Conservation (phyloP, 1,140 invertebrate species). For the Oryzaephilus surinamensis region DNA sequence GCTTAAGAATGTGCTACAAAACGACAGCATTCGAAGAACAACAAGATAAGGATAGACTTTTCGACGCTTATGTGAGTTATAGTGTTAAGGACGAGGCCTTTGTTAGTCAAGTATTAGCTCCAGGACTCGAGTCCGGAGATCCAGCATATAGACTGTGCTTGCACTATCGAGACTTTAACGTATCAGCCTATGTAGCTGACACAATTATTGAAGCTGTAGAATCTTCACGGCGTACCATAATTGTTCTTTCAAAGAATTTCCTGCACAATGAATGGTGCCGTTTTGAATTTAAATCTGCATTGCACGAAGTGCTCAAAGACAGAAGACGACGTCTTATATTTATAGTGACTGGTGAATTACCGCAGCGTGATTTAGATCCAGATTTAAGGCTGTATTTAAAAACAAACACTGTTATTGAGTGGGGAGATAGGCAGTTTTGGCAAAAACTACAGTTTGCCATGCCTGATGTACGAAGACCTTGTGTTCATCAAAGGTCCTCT, state of each 20-base stretch:
- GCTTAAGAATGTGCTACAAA: slow-evolving; percentile 72
- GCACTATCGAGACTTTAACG: slow-evolving; percentile 77
- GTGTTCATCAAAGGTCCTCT: slow-evolving; percentile 47
- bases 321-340: slow-evolving; percentile 72
- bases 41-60: slow-evolving; percentile 71
- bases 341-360: slow-evolving; percentile 73
- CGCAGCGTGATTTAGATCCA: slow-evolving; percentile 74
- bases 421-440: slow-evolving; percentile 91
- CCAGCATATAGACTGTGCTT: slow-evolving; percentile 70
- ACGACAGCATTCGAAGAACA: slow-evolving; percentile 62
- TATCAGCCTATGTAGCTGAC: slow-evolving; percentile 73
- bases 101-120: slow-evolving; percentile 73
- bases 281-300: slow-evolving; percentile 84
- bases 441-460: slow-evolving; percentile 84
- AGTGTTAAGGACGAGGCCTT: slow-evolving; percentile 83
- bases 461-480: slow-evolving; percentile 58
- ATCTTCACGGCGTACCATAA: slow-evolving; percentile 77
- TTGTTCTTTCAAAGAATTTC: slow-evolving; percentile 87
- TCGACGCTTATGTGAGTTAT: slow-evolving; percentile 86
- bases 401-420: slow-evolving; percentile 81
- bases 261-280: slow-evolving; percentile 88
- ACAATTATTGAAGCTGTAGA: slow-evolving; percentile 85
- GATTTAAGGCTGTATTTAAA: slow-evolving; percentile 82
- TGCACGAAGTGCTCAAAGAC: slow-evolving; percentile 83
- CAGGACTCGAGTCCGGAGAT: slow-evolving; percentile 64